A percentile compares a stretch with the other conserved stretches of the same genome.
Evolutionary conservation across 2,888 invertebrate genomes (phyloP).

Genomic region (Eumerus sabulonum): DNA sequence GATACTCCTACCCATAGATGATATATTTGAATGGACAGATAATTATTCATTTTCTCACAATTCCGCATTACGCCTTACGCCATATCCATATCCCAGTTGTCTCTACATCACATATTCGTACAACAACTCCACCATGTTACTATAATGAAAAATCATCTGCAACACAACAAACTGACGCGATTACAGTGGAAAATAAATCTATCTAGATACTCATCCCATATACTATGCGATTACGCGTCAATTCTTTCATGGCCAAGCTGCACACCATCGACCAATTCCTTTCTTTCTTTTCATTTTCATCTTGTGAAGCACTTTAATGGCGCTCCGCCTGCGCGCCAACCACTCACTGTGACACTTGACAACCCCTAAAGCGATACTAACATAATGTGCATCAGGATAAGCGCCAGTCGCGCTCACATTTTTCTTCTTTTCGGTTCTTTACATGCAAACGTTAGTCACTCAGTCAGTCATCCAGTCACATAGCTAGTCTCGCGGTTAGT

Average conservation of each 20-base stretch:
- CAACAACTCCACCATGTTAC: too few relatives aligned
- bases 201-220: constrained; percentile 51
- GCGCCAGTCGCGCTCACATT: constrained; percentile 34
- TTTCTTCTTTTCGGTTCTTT: background rate
- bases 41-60: constrained; percentile 5
- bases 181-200: constrained; percentile 52
- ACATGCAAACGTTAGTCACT: background rate
- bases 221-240: constrained; percentile 22
- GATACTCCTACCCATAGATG: too few relatives aligned
- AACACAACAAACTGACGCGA: constrained; percentile 45
- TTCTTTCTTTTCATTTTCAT: background rate
- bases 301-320: constrained; percentile 27
- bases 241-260: constrained; percentile 5
- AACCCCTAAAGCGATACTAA: constrained; percentile 57
- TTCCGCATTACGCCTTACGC: background rate
- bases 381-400: constrained; percentile 61
- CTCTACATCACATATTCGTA: too few relatives aligned
- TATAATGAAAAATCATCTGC: constrained; percentile 52
- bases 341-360: constrained; percentile 57
- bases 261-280: background rate
- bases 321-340: constrained; percentile 49
- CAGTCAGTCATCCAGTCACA: constrained; percentile 2
- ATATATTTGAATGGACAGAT: too few relatives aligned
- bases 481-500: background rate
- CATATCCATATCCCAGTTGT: too few relatives aligned